Evolutionary conservation across 1,140 invertebrate genomes (phyloP).

Genomic region (Tetranychus urticae): DNA sequence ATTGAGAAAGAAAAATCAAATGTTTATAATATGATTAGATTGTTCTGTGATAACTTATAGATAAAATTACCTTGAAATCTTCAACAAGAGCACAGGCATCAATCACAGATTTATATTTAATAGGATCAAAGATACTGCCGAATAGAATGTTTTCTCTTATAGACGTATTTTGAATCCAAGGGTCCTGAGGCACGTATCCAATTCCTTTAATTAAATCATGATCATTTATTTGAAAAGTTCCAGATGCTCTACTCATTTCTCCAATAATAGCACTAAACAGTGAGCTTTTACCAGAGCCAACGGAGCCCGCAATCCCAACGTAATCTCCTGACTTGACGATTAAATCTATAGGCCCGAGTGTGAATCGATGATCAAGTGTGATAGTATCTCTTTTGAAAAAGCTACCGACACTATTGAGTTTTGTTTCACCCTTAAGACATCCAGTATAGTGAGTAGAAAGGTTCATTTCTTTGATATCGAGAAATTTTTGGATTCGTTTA

Average conservation of each 20-base stretch:
- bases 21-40: neutral
- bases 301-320: slow-evolving; percentile 21
- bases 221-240: neutral
- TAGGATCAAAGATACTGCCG: slow-evolving; percentile 48
- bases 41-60: neutral
- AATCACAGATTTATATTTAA: slow-evolving; percentile 46
- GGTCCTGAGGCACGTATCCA: slow-evolving; percentile 62
- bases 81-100: slow-evolving; percentile 56
- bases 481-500: slow-evolving; percentile 48
- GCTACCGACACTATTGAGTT: slow-evolving; percentile 16
- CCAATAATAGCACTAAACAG: slow-evolving; percentile 20
- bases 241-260: slow-evolving; percentile 17
- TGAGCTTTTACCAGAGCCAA: slow-evolving; percentile 23
- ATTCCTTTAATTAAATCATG: slow-evolving; percentile 18
- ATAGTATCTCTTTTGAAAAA: slow-evolving; percentile 21
- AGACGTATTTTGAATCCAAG: slow-evolving; percentile 73
- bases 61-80: slow-evolving; percentile 29
- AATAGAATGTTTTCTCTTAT: slow-evolving; percentile 82
- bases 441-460: slow-evolving; percentile 22
- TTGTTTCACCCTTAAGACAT: slow-evolving; percentile 1
- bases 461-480: slow-evolving; percentile 38
- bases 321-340: slow-evolving; percentile 11
- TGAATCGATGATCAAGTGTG: slow-evolving; percentile 3
- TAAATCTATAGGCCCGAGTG: slow-evolving; percentile 13
- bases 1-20: neutral